Percentiles rank a stretch among this genome's conserved stretches.
Evolutionary conservation across 53 echinoderm and acorn worm species (phyloP).

Genomic region (Holothuria scabra): DNA sequence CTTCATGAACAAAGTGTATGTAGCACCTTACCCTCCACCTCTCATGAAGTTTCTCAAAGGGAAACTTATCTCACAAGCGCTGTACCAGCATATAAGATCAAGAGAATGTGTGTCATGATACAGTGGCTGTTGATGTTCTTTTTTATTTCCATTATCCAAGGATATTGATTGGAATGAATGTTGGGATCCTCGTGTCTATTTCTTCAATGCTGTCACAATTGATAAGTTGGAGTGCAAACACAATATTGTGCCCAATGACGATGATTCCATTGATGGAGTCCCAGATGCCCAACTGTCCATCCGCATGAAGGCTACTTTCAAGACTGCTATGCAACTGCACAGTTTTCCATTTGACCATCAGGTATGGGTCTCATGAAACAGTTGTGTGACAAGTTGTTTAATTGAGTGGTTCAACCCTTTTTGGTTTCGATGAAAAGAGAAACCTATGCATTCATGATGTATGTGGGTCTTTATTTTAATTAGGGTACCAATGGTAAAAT

Average conservation of each 20-base stretch:
- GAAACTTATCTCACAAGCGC: too few species aligned
- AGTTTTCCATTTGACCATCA: conserved; percentile 92
- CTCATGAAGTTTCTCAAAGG: too few species aligned
- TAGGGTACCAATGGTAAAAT: too few species aligned
- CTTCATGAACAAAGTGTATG: too few species aligned
- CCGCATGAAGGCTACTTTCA: conserved; percentile 88
- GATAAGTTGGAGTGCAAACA: conserved; percentile 90
- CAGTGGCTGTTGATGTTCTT: background rate
- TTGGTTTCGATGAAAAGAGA: too few species aligned
- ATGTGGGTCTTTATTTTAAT: too few species aligned
- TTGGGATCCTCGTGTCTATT: conserved; percentile 90
- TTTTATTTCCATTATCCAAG: conserved; percentile 36
- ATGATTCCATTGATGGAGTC: conserved; percentile 71
- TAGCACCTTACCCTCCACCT: too few species aligned
- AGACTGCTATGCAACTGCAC: conserved; percentile 77
- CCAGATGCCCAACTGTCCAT: conserved; percentile 82
- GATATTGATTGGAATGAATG: conserved; percentile 88
- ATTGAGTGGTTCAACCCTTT: too few species aligned
- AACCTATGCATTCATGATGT: too few species aligned
- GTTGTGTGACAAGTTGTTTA: too few species aligned
- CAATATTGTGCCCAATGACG: conserved; percentile 70
- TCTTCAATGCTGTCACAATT: conserved; percentile 78
- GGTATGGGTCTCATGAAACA: conserved; percentile 48
- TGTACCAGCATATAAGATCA: too few species aligned
- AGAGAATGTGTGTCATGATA: background rate